Conservation (phyloP, 2,797 vertebrate genomes). For the Anguilla marmorata region DNA sequence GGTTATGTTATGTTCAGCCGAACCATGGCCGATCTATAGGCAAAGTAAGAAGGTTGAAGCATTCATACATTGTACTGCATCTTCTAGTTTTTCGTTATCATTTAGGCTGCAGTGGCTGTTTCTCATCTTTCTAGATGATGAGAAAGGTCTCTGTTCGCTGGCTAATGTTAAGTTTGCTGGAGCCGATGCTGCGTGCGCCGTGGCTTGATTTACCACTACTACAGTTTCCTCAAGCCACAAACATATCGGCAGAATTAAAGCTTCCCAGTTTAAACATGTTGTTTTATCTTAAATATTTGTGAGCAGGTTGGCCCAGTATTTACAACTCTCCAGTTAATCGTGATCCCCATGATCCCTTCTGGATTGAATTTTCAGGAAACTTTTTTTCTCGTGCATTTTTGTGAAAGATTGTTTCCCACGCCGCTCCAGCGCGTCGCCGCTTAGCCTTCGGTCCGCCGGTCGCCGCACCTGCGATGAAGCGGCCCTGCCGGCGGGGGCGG, state of each 20-base stretch:
- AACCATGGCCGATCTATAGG: neutral
- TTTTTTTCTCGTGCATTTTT: neutral
- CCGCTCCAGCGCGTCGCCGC: neutral
- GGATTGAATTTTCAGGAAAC: neutral
- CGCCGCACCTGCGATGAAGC: neutral
- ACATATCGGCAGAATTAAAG: neutral
- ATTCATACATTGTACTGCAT: slow-evolving; percentile 2
- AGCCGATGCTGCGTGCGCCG: neutral
- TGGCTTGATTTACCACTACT: neutral
- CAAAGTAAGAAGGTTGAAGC: neutral
- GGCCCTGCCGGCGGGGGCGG: neutral
- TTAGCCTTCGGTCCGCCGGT: neutral
- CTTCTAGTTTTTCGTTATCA: neutral
- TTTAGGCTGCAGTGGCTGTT: slow-evolving; percentile 17
- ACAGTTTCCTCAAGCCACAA: neutral
- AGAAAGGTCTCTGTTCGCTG: neutral
- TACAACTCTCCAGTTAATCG: neutral
- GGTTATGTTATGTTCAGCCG: neutral
- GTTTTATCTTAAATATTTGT: neutral
- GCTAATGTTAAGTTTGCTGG: slow-evolving; percentile 6
- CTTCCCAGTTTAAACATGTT: neutral
- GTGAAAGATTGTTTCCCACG: neutral
- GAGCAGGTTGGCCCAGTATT: too few relatives aligned
- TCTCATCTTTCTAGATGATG: slow-evolving; percentile 30
- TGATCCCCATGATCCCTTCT: neutral